Conservation (phyloP, 2,888 invertebrate genomes). For the Cataglyphis albicans region DNA sequence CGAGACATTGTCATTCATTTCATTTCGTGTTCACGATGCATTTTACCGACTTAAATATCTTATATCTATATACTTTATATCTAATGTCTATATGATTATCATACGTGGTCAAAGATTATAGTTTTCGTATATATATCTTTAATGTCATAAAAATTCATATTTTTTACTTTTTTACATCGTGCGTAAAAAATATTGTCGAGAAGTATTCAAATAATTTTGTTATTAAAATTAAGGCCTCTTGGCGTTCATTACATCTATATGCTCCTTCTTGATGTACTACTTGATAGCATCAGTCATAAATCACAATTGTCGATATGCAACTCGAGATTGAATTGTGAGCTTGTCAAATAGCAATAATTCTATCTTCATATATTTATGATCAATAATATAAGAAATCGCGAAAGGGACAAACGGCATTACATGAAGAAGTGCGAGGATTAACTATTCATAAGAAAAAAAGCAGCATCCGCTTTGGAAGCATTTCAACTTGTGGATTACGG, state of each 20-base stretch:
- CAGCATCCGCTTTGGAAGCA: not conserved
- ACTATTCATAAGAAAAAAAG: slow-evolving; percentile 5
- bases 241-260: slow-evolving; percentile 57
- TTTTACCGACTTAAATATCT: not conserved
- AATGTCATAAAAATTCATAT: not conserved
- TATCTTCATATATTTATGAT: not conserved
- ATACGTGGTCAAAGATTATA: slow-evolving; percentile 18
- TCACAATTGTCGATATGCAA: slow-evolving; percentile 7
- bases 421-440: not conserved
- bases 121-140: not conserved
- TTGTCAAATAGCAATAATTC: slow-evolving; percentile 2
- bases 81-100: not conserved
- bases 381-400: not conserved
- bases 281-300: not conserved
- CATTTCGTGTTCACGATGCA: too few relatives aligned
- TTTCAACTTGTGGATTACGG: slow-evolving; percentile 27
- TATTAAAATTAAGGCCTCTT: slow-evolving; percentile 12
- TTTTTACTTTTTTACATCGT: not conserved
- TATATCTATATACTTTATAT: not conserved
- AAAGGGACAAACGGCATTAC: not conserved
- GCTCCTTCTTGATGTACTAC: slow-evolving; percentile 19
- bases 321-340: slow-evolving; percentile 20
- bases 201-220: not conserved
- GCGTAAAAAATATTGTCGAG: too few relatives aligned
- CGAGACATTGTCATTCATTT: not conserved